Evolutionary conservation across 2,888 invertebrate species (phyloP), one percentile per base, ranked within the genome.

Genomic region (Ganaspis brasiliensis): DNA sequence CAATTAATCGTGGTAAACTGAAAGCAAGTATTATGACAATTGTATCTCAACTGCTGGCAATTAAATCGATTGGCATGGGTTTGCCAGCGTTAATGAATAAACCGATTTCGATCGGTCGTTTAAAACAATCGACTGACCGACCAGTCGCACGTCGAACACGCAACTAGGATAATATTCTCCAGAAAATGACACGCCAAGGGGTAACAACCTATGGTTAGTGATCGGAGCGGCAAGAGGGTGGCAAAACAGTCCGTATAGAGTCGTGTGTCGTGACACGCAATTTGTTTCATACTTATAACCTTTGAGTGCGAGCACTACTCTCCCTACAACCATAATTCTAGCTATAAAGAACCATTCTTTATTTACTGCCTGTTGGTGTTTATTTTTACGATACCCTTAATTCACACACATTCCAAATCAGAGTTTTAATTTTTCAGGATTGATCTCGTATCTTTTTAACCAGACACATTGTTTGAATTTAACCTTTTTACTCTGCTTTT

Each of bases 111-210:
- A 88, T 87, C 83, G 85, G 85, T 87, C 87, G 84, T 89, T 90
- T 90, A 89, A 89, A 90, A 90, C 89, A 89, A 89, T 90, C 87
- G 89, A 83, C 86, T 81, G 74, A 83, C 79, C 77, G 82, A 85
- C 82, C 77, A 77, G 83, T 83, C 86, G 85, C 84, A 85, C 86
- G 84, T 87, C 72, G 81, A 70, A 74, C 86, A 86, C 86, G 87
- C 86, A 85, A 87, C 85, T 81, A 79, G 81, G 87, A 87, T 88
- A 89, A 89, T 89, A 86, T 86, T 84, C 88, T 85, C 81, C 77
- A 85, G 87, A 81, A 88, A 90, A 89, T 90, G 90, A 90, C 89
- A 90, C 89, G 88, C 88, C 87, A 89, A 84, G 88, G 89, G 89
- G 88, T 90, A 90, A 89, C 89, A 89, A 90, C 88, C 89, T 86